Base-by-base conservation (phyloP, 2,113 vertebrate genomes). In the Propithecus coquereli region DNA sequence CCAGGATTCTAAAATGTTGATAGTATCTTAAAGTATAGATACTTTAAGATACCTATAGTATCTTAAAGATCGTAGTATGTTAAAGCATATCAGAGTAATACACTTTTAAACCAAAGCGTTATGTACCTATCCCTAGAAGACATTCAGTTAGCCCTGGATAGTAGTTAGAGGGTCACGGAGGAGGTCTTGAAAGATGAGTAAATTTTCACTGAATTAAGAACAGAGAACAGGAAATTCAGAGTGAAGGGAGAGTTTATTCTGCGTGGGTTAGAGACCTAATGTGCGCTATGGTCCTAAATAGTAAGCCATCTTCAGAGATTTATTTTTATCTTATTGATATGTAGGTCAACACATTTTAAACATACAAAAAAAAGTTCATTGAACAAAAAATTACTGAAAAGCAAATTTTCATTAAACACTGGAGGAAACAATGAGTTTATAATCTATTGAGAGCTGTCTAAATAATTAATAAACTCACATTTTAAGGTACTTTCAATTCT, bases 361-460 rank as follows among this genome's bases (percentile, higher is more conserved):
- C 45, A 96, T 12, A 43, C 52, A 93, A 76, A 63, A 8, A 80
- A 96, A 73, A 47, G 85, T n/a, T 92, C 37, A 83, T 86, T 89
- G 20, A 94, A 91, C 2, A 76, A 87, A 80, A n/a, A 87, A 63
- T 84, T 76, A 84, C 20, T 81, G 68, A 97, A 77, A 94, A 92
- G n/a, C 25, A 95, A 86, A n/a, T 79, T 74, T 57, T 92, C 37
- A 91, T 63, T 47, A 92, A 90, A n/a, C 37, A 94, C 17, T 3
- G 7, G 11, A 84, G 23, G 20, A 94, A 97, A 68, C 54, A 92
- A 76, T 59, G 27, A 79, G 17, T 34, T 40, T 47, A 91, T 23
- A 93, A 74, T 79, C 47, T 92, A 66, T 18, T 59, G 43, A 87
- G 37, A 68, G 7, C 9, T 87, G 25, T 83, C 37, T 74, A 81